phyloP scores from a whole-genome alignment of 2,113 vertebrate genomes.

The Notiomystis cincta region DNA sequence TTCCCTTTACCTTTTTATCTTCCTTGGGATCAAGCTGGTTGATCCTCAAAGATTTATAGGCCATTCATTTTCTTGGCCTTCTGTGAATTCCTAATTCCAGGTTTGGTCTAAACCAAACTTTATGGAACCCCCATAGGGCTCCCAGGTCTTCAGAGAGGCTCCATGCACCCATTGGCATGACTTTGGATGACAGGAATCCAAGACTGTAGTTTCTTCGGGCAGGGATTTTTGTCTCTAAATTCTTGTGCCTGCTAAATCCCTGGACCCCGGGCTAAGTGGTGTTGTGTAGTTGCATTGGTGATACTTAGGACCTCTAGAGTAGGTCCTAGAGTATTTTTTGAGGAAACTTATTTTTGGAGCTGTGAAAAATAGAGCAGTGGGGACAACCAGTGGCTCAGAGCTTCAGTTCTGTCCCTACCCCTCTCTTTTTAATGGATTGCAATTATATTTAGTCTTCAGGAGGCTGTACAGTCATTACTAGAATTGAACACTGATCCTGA shows the following conservation, averaged over 20 bases:
- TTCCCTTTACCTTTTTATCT: not conserved
- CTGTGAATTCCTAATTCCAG: not conserved
- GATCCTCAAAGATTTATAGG: not conserved
- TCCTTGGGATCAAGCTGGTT: not conserved
- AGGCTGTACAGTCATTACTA: not conserved
- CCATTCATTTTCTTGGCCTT: not conserved
- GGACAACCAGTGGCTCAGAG: not conserved
- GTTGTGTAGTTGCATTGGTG: not conserved
- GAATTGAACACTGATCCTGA: not conserved
- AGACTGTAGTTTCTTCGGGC: not conserved
- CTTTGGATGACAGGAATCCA: not conserved
- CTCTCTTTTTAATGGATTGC: not conserved
- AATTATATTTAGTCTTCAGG: not conserved
- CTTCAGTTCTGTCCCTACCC: not conserved
- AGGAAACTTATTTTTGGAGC: not conserved
- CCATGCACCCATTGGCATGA: fast-evolving
- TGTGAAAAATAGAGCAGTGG: not conserved
- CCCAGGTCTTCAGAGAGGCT: not conserved
- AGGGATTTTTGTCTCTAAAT: not conserved
- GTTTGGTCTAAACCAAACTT: not conserved
- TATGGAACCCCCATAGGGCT: not conserved
- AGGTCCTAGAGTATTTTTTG: not conserved
- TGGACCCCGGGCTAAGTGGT: not conserved
- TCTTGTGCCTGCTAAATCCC: not conserved
- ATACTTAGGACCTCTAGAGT: not conserved